Evolutionary conservation across 2,888 invertebrate genomes (phyloP), one percentile per base, ranked within the genome.

Genomic region (Tetramorium bicarinatum): DNA sequence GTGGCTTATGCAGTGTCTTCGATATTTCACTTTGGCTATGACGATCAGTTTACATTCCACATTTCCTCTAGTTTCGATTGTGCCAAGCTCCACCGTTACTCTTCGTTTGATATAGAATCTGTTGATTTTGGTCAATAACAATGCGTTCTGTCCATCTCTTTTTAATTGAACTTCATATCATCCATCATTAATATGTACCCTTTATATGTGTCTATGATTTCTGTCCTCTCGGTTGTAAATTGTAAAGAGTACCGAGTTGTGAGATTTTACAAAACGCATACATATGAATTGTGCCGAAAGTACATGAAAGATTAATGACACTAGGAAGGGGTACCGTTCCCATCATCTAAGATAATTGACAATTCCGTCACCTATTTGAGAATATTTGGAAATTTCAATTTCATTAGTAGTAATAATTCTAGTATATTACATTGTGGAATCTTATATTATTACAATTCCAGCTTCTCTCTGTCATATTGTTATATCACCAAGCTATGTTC

Each of bases 1-100:
- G 93, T 94, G 92, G 94, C 94, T 94, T 94, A 92, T 93, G 94
- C 93, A 93, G 91, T 94, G 94, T 94, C 93, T 93, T 92, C 89
- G 64, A 85, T 85, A 88, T 91, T 89, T 90, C 90, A 92, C 90
- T 91, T 88, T 93, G 90, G 79, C 91, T 87, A 93, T 92, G 91
- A 92, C 90, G 87, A 89, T 92, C 90, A 91, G 87, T 88, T 87
- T 92, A 90, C 64, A 85, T 86, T 89, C 86, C 86, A 81, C 86
- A 34, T 34, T 34, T 34, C 29, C 29, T 88, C 88, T 92, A 88
- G 87, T 91, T 84, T 85, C 83, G 54, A 89, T 69, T 87, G 85
- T 85, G 74, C 83, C 79, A 83, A 84, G 29, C 67, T 85, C 86
- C 87, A 75, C 66, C 83, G 74, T 71, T 77, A 67, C 81, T 87